A percentile compares a stretch with the other conserved stretches of the same genome.
Evolutionary conservation across 2,888 invertebrate genomes (phyloP).

Genomic region (Mesorhabditis sp.): DNA sequence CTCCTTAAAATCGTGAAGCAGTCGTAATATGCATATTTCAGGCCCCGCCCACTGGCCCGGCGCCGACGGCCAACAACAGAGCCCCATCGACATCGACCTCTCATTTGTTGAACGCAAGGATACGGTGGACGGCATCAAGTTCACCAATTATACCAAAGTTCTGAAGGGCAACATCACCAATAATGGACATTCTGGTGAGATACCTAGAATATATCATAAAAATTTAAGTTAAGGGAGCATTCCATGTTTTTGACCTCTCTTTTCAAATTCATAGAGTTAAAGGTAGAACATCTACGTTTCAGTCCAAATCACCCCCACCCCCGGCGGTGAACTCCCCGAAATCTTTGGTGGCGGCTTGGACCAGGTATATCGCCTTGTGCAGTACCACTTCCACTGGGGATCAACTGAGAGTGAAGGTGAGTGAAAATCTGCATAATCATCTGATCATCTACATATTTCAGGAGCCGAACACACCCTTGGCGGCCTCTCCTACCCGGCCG

Average conservation of each 20-base stretch:
- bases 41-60: conserved; percentile 36
- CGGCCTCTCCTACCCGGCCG: conserved; percentile 46
- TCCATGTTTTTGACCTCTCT: neutral
- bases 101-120: conserved; percentile 29
- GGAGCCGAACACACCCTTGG: conserved; percentile 52
- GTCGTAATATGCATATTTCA: neutral
- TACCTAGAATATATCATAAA: neutral
- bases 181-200: conserved; percentile 50
- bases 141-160: conserved; percentile 49
- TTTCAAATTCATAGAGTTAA: neutral
- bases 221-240: neutral
- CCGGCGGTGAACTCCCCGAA: conserved; percentile 40
- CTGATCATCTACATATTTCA: conserved; percentile 11
- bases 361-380: conserved; percentile 52
- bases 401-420: conserved; percentile 44
- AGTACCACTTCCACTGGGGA: conserved; percentile 57
- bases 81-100: conserved; percentile 50
- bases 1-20: no score
- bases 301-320: conserved; percentile 51
- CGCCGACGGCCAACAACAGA: conserved; percentile 37
- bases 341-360: conserved; percentile 53
- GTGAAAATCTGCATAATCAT: neutral
- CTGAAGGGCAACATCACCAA: conserved; percentile 50
- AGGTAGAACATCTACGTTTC: conserved; percentile 13
- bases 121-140: conserved; percentile 42